Conservation (phyloP, 2,797 vertebrate species). For the Girardinus metallicus region DNA sequence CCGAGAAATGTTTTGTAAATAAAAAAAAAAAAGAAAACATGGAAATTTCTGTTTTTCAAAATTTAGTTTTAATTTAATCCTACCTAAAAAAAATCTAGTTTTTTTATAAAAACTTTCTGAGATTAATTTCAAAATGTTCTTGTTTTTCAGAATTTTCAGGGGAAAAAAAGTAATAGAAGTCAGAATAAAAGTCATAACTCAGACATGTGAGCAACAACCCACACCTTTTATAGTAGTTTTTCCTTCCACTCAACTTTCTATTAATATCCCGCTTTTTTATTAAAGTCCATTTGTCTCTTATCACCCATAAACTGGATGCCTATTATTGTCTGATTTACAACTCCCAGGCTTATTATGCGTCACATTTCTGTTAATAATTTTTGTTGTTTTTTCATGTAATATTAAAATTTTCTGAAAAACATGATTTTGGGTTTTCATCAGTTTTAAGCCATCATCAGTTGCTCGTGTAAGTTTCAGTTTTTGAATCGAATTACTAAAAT, state of each 20-base stretch:
- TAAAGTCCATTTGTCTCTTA: background rate
- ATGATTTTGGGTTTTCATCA: background rate
- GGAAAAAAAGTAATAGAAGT: too few relatives aligned
- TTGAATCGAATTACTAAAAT: background rate
- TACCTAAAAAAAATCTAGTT: too few relatives aligned
- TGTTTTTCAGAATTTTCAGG: too few relatives aligned
- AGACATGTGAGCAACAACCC: background rate
- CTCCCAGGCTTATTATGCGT: background rate
- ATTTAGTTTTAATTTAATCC: too few relatives aligned
- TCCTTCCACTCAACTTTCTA: background rate
- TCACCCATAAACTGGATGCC: background rate
- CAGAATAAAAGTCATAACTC: too few relatives aligned
- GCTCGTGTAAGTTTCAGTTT: background rate
- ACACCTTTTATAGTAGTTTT: background rate
- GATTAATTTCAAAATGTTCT: background rate
- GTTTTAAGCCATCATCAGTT: background rate
- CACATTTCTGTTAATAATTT: background rate
- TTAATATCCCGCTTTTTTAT: background rate
- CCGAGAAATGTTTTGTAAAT: too few relatives aligned
- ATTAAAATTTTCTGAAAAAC: background rate
- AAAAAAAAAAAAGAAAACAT: too few relatives aligned
- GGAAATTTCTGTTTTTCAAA: too few relatives aligned
- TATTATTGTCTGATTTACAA: background rate
- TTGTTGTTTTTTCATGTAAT: background rate
- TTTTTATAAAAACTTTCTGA: too few relatives aligned